phyloP scores from a whole-genome alignment of 2,113 vertebrate species.

The Dascyllus trimaculatus region DNA sequence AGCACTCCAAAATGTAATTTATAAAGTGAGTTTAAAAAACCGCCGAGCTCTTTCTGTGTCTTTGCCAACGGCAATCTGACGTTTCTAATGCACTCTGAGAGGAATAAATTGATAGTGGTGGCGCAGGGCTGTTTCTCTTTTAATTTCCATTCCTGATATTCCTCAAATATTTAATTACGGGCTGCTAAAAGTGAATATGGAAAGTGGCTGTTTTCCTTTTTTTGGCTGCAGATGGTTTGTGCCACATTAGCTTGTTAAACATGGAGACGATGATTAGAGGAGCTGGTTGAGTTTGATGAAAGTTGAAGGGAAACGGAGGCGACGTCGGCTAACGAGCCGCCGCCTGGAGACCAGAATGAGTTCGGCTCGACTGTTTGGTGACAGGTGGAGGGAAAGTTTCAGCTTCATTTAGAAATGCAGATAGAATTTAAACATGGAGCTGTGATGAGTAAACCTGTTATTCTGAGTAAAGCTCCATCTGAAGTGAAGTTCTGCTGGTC shows the following conservation, averaged over 20 bases:
- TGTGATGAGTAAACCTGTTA: no score
- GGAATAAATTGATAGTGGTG: conserved; percentile 79
- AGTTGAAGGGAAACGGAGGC: conserved; percentile 31
- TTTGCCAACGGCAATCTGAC: conserved; percentile 82
- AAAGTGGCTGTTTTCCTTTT: conserved; percentile 62
- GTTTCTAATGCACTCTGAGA: conserved; percentile 78
- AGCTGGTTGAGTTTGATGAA: conserved; percentile 57
- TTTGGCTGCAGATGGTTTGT: conserved; percentile 58
- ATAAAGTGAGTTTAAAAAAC: conserved; percentile 80
- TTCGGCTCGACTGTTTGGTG: conserved; percentile 6
- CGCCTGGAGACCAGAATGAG: conserved; percentile 43
- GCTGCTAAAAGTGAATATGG: conserved; percentile 81
- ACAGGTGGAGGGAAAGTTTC: conserved; percentile 1
- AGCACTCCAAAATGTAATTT: conserved; percentile 83
- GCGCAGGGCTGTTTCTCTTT: conserved; percentile 66
- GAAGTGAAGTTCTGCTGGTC: no score
- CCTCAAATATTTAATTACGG: conserved; percentile 86
- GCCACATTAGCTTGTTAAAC: conserved; percentile 65
- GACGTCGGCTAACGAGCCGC: conserved; percentile 12
- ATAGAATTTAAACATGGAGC: no score
- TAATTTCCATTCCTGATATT: conserved; percentile 77
- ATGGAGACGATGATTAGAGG: conserved; percentile 48
- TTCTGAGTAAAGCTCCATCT: no score
- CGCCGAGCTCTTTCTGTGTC: conserved; percentile 77
- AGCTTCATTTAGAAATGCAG: no score